phyloP scores from a whole-genome alignment of 2,113 vertebrate genomes.

The Trogon melanurus region DNA sequence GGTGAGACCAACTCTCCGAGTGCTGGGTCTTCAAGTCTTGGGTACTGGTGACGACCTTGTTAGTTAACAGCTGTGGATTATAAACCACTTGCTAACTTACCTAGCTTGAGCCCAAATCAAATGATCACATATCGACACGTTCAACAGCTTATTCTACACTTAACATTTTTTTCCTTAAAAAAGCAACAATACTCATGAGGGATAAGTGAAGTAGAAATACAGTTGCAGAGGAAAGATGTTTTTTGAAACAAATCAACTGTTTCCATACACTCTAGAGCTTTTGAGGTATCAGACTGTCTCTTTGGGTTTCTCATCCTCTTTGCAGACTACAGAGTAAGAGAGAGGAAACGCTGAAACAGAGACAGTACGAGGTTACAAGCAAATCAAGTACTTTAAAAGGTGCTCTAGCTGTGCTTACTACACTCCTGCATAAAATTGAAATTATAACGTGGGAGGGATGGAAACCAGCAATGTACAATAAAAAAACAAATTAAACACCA shows the following conservation, averaged over 20 bases:
- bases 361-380: background rate
- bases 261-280: background rate
- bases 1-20: background rate
- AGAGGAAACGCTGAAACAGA: background rate
- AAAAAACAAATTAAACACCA: background rate
- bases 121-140: background rate
- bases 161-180: background rate
- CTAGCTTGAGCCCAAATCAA: background rate
- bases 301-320: background rate
- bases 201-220: background rate
- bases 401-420: fast-evolving
- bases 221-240: background rate
- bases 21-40: background rate
- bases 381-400: background rate
- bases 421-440: background rate
- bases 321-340: background rate
- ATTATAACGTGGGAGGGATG: background rate
- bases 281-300: background rate
- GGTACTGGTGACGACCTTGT: background rate
- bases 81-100: background rate
- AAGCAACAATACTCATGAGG: background rate
- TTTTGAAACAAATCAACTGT: background rate
- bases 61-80: background rate
- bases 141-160: background rate
- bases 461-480: background rate